These are phyloP conservation scores for Drosophila melanosoma DNA, from an alignment of 2,888 invertebrate genomes.

Conservation along the genomic window DNA sequence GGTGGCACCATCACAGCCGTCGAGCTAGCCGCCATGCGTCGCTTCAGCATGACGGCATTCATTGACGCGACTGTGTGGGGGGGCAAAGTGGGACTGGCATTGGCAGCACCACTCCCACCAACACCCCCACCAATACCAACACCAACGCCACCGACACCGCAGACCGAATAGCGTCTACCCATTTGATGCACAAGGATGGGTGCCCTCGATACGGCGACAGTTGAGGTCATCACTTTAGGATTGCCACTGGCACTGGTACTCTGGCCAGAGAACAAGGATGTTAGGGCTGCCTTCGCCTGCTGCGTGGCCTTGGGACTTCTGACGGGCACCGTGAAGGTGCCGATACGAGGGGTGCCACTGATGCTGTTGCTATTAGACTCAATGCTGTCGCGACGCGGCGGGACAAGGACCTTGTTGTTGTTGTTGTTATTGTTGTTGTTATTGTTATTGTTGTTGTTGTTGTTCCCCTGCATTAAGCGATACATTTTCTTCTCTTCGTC, in stretches of 20 bases:
- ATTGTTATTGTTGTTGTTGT: conserved; percentile 20
- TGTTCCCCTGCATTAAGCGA: conserved; percentile 47
- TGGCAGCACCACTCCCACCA: too few species aligned
- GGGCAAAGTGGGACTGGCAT: neutral
- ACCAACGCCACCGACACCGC: conserved; percentile 35
- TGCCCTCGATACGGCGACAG: conserved; percentile 1
- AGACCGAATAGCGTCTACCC: conserved; percentile 60
- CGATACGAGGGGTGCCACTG: neutral
- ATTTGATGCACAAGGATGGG: conserved; percentile 41
- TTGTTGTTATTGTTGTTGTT: too few species aligned
- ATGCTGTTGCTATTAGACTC: conserved; percentile 38
- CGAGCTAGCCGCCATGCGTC: conserved; percentile 31
- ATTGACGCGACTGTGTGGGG: neutral
- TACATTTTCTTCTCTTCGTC: conserved; percentile 46
- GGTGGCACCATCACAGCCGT: conserved; percentile 18
- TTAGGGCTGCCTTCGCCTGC: conserved; percentile 8
- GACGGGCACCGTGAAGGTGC: conserved; percentile 34
- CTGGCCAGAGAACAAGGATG: neutral
- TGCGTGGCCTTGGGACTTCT: neutral
- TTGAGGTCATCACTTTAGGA: neutral
- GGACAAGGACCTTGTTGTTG: conserved; percentile 1
- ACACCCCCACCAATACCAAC: neutral
- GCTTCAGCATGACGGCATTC: conserved; percentile 47
- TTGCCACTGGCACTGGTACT: neutral
- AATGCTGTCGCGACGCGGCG: conserved; percentile 43